phyloP scores from a whole-genome alignment of 2,113 vertebrate genomes.

The Amphiprion percula region DNA sequence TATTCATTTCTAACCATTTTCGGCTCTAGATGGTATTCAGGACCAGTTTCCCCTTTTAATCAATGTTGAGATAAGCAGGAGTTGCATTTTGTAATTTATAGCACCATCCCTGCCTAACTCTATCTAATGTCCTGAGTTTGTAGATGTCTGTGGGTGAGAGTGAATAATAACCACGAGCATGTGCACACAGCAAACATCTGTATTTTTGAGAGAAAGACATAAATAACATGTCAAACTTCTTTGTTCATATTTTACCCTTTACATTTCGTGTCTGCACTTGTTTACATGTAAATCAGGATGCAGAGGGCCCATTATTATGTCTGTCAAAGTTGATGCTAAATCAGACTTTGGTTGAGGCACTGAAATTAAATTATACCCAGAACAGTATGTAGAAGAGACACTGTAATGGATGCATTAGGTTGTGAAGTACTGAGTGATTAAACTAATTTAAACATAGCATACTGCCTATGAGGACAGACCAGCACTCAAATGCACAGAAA shows the following conservation, averaged over 20 bases:
- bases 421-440: constrained; percentile 57
- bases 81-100: constrained; percentile 73
- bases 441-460: constrained; percentile 67
- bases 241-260: not conserved
- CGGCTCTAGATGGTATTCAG: constrained; percentile 64
- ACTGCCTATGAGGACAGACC: constrained; percentile 6
- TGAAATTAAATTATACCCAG: constrained; percentile 58
- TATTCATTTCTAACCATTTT: constrained; percentile 76
- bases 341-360: constrained; percentile 30
- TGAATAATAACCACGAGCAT: not conserved
- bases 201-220: constrained; percentile 7
- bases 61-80: constrained; percentile 68
- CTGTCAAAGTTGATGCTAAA: constrained; percentile 26
- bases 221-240: not conserved
- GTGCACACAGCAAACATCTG: not conserved
- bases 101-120: constrained; percentile 21
- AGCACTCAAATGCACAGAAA: constrained; percentile 30
- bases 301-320: constrained; percentile 20
- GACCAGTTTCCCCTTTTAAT: constrained; percentile 74
- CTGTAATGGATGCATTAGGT: constrained; percentile 59
- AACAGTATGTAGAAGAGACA: constrained; percentile 63
- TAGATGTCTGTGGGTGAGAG: not conserved
- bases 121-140: constrained; percentile 18
- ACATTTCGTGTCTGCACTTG: constrained; percentile 1
- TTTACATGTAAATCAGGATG: constrained; percentile 26